Evolutionary conservation across 2,888 invertebrate genomes (phyloP).

Genomic region (Xylota sylvarum): DNA sequence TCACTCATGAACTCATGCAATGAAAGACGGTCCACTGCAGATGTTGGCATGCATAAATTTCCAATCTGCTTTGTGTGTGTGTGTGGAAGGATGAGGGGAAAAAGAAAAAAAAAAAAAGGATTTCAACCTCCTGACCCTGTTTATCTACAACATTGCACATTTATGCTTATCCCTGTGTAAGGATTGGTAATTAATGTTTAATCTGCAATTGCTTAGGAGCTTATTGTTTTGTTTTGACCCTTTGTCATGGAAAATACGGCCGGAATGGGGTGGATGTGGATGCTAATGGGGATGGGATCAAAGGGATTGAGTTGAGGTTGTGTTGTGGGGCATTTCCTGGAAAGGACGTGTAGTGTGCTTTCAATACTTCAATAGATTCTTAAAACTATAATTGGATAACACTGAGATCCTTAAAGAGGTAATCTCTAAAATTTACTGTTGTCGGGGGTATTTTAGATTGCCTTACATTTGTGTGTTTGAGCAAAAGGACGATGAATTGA

Average conservation of each 20-base stretch:
- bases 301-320: constrained; percentile 50
- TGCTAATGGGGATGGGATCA: constrained; percentile 43
- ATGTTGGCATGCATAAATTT: constrained; percentile 68
- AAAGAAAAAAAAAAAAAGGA: constrained; percentile 4
- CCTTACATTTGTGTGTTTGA: too few species aligned
- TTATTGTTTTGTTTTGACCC: constrained; percentile 59
- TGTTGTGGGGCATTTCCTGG: constrained; percentile 2
- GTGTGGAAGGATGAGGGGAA: neutral
- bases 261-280: constrained; percentile 20
- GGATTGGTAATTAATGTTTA: constrained; percentile 69
- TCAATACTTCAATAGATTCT: constrained; percentile 24
- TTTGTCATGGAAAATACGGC: constrained; percentile 27
- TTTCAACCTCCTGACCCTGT: constrained; percentile 42
- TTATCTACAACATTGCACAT: constrained; percentile 57
- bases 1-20: constrained; percentile 32
- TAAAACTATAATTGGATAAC: constrained; percentile 3
- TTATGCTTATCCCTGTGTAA: constrained; percentile 72
- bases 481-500: too few species aligned
- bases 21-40: constrained; percentile 62
- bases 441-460: neutral
- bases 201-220: constrained; percentile 67
- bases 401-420: neutral
- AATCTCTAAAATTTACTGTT: neutral
- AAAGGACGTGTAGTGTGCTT: constrained; percentile 16
- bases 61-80: constrained; percentile 29